A percentile compares a stretch with the other conserved stretches of the same genome.
phyloP scores from a whole-genome alignment of 2,888 invertebrate species.

The Ganaspis brasiliensis region DNA sequence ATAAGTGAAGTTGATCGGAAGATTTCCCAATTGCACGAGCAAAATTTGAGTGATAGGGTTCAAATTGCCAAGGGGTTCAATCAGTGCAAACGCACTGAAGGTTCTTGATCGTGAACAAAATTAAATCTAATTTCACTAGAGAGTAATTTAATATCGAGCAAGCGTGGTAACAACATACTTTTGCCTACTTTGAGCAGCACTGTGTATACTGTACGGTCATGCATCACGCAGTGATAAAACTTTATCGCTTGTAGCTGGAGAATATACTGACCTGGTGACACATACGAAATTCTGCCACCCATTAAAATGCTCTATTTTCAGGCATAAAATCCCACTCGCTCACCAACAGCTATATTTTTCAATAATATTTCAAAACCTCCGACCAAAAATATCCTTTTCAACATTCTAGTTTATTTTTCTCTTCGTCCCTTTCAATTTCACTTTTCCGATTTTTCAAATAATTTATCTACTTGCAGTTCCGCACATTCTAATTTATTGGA shows the following conservation, averaged over 20 bases:
- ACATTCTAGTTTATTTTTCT: neutral
- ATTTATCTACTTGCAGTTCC: no score
- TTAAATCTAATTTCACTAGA: conserved; percentile 23
- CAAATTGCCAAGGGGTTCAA: conserved; percentile 30
- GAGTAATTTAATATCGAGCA: conserved; percentile 24
- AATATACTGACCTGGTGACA: conserved; percentile 43
- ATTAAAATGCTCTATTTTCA: conserved; percentile 31
- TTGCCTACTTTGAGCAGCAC: neutral
- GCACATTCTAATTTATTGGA: no score
- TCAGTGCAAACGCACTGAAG: conserved; percentile 26
- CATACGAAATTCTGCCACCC: conserved; percentile 32
- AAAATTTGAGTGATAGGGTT: conserved; percentile 20
- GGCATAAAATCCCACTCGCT: conserved; percentile 15
- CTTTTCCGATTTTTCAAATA: no score
- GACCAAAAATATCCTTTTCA: neutral
- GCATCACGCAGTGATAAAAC: conserved; percentile 36
- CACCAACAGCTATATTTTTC: neutral
- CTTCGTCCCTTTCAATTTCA: no score
- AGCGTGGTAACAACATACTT: conserved; percentile 16
- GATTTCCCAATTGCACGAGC: neutral
- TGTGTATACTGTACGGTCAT: conserved; percentile 15
- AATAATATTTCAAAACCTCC: conserved; percentile 4
- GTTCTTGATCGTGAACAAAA: conserved; percentile 33
- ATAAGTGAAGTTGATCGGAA: neutral
- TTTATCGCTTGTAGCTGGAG: conserved; percentile 33